phyloP scores from a whole-genome alignment of 2,113 vertebrate genomes.

The Pangasianodon hypophthalmus region DNA sequence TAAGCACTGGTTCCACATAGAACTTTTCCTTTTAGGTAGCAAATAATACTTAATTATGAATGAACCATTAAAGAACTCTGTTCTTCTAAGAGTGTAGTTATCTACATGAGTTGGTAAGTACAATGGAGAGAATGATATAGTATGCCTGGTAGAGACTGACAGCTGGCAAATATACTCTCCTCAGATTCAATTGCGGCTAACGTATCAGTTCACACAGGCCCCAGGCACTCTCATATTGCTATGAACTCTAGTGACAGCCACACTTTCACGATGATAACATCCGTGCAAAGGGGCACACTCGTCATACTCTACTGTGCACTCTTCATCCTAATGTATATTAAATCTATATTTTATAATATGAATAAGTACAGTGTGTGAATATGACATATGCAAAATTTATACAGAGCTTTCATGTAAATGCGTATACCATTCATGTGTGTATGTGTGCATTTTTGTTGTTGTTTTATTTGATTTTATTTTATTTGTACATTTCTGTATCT shows the following conservation, averaged over 20 bases:
- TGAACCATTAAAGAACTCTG: neutral
- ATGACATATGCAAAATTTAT: neutral
- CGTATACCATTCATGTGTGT: neutral
- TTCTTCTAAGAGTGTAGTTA: neutral
- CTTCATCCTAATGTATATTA: neutral
- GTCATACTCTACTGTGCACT: neutral
- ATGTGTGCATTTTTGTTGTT: neutral
- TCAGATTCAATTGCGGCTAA: conserved; percentile 66
- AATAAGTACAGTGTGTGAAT: neutral
- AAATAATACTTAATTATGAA: neutral
- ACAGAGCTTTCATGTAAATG: neutral
- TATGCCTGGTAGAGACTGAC: conserved; percentile 59
- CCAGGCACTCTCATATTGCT: conserved; percentile 58
- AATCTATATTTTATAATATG: neutral
- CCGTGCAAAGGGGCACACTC: neutral
- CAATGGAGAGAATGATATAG: conserved; percentile 45
- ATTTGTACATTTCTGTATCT: neutral
- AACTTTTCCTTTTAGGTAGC: neutral
- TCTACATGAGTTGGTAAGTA: neutral
- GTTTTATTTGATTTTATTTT: neutral
- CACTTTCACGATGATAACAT: conserved; percentile 39
- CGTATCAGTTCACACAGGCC: conserved; percentile 62
- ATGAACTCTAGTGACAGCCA: conserved; percentile 45
- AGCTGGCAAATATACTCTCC: conserved; percentile 63
- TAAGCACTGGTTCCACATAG: neutral